Conservation (phyloP, 2,113 vertebrate genomes). For the Crotalus helleri region DNA sequence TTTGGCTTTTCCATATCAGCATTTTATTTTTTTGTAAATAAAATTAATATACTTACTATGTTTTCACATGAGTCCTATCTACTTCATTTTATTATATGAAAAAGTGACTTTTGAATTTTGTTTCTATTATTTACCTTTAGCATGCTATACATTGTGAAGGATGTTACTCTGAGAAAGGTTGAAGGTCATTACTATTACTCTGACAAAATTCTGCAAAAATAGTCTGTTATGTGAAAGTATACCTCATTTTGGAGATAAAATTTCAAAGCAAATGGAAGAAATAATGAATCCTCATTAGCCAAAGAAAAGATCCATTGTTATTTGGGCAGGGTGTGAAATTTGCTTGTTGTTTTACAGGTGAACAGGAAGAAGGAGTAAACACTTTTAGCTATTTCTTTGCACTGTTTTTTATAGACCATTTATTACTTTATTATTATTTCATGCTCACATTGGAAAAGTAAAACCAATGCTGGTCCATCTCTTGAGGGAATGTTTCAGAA, state of each 20-base stretch:
- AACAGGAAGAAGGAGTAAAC: neutral
- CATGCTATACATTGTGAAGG: neutral
- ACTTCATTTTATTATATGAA: neutral
- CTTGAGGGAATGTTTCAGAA: neutral
- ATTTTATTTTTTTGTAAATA: neutral
- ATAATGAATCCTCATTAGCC: neutral
- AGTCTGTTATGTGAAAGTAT: neutral
- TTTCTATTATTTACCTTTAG: neutral
- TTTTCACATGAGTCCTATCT: neutral
- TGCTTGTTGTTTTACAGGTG: neutral
- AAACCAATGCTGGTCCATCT: neutral
- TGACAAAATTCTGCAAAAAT: neutral
- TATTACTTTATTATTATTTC: neutral
- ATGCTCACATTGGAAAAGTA: neutral
- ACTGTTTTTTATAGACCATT: neutral
- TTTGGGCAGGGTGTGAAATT: neutral
- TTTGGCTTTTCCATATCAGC: neutral
- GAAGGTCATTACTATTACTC: neutral
- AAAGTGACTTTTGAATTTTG: neutral
- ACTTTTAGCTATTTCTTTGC: neutral
- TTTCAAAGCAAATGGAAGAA: neutral
- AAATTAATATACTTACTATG: neutral
- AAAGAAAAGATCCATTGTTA: neutral
- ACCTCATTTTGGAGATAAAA: neutral
- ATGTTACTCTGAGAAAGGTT: neutral